phyloP scores from a whole-genome alignment of 1,140 invertebrate genomes.

The Bombus impatiens region DNA sequence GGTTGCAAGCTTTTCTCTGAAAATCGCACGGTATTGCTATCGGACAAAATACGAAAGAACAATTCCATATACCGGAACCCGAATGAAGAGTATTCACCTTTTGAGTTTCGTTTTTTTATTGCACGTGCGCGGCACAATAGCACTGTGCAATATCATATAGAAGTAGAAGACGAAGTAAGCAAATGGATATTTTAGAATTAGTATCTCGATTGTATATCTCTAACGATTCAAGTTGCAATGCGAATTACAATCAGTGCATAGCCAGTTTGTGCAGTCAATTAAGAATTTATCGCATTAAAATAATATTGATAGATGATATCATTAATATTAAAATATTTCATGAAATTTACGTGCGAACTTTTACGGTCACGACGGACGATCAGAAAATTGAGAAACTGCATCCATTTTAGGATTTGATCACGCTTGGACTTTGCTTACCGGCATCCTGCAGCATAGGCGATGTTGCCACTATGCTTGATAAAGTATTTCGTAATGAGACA shows the following conservation, averaged over 20 bases:
- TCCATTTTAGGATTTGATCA: slow-evolving; percentile 70
- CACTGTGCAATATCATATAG: slow-evolving; percentile 78
- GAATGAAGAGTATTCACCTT: slow-evolving; percentile 78
- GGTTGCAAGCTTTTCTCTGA: slow-evolving; percentile 78
- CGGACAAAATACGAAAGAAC: slow-evolving; percentile 58
- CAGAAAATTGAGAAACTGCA: accelerated
- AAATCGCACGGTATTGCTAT: slow-evolving; percentile 60
- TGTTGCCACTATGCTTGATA: slow-evolving; percentile 64
- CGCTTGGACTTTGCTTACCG: slow-evolving; percentile 77
- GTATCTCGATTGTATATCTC: not conserved
- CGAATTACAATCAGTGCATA: not conserved
- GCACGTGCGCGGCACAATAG: slow-evolving; percentile 79
- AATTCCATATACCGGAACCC: slow-evolving; percentile 70
- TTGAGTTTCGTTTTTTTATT: slow-evolving; percentile 75
- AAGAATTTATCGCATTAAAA: too few relatives aligned
- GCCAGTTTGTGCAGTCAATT: not conserved
- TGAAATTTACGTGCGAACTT: too few relatives aligned
- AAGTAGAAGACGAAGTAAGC: slow-evolving; percentile 76
- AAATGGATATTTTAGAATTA: not conserved
- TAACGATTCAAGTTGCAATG: too few relatives aligned
- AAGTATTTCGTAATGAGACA: slow-evolving; percentile 68
- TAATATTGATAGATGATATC: not conserved
- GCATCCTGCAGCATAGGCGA: slow-evolving; percentile 68
- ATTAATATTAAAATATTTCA: too few relatives aligned
- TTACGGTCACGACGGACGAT: not conserved